Evolutionary conservation across 2,113 vertebrate genomes (phyloP).

Genomic region (Poeciliopsis occidentalis): DNA sequence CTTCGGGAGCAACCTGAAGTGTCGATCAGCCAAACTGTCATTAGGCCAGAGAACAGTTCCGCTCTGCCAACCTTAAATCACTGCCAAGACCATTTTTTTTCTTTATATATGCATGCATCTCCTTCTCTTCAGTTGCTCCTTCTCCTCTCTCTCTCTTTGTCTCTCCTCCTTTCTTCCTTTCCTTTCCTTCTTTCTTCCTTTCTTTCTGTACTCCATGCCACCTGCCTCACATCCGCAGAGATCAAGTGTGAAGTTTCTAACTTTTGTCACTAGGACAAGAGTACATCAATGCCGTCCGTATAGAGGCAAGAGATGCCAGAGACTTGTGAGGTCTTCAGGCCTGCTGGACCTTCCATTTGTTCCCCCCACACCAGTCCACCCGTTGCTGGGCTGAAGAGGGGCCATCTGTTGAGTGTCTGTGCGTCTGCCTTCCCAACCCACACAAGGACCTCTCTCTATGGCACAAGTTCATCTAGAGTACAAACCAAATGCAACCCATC

Average conservation of each 20-base stretch:
- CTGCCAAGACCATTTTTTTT: constrained; percentile 39
- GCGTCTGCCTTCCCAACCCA: constrained; percentile 55
- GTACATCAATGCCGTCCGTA: constrained; percentile 17
- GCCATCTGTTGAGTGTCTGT: constrained; percentile 73
- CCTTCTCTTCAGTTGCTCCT: constrained; percentile 28
- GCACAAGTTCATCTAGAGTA: constrained; percentile 59
- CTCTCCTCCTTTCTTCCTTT: constrained; percentile 5
- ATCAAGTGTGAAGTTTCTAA: constrained; percentile 59
- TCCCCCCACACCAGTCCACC: constrained; percentile 38
- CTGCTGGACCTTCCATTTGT: constrained; percentile 47
- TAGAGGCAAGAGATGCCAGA: constrained; percentile 8
- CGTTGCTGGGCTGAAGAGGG: constrained; percentile 38
- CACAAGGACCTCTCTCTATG: constrained; percentile 46
- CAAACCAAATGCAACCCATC: constrained; percentile 47
- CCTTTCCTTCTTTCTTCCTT: constrained; percentile 1
- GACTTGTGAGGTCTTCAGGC: constrained; percentile 48
- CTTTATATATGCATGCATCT: constrained; percentile 37
- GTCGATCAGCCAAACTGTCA: constrained; percentile 52
- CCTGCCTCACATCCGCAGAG: constrained; percentile 55
- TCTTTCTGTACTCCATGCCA: constrained; percentile 56
- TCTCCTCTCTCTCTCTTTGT: constrained; percentile 11
- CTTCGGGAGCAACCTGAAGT: constrained; percentile 49
- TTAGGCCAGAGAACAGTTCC: constrained; percentile 42
- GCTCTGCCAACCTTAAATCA: constrained; percentile 44
- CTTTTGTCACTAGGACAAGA: constrained; percentile 54